These are phyloP conservation scores for Beris chalybata DNA, from an alignment of 2,888 invertebrate species.

Conservation along the genomic window DNA sequence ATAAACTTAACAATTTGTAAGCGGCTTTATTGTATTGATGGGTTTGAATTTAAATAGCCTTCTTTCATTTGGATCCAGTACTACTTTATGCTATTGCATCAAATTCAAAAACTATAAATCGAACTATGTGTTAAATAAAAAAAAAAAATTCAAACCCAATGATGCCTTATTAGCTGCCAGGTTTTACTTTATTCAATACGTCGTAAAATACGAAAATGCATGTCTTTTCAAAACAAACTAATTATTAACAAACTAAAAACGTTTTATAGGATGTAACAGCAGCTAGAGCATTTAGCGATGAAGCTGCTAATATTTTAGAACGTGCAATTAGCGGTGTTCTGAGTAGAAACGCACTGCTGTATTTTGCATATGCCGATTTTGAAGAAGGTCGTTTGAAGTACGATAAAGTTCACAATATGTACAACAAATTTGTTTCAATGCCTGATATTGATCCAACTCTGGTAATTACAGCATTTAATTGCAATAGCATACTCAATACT, in stretches of 20 bases:
- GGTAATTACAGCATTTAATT: slow-evolving; percentile 58
- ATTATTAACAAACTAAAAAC: slow-evolving; percentile 1
- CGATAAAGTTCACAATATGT: slow-evolving; percentile 94
- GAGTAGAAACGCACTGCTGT: slow-evolving; percentile 88
- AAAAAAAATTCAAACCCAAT: slow-evolving; percentile 47
- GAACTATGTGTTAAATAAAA: no score
- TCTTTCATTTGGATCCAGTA: background rate
- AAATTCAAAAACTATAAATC: background rate
- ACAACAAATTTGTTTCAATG: slow-evolving; percentile 86
- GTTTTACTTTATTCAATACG: slow-evolving; percentile 46
- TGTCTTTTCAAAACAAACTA: background rate
- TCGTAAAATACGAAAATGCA: background rate
- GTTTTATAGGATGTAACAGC: slow-evolving; percentile 82
- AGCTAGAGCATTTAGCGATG: slow-evolving; percentile 89
- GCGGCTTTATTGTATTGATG: slow-evolving; percentile 19
- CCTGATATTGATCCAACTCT: slow-evolving; percentile 93
- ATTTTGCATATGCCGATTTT: slow-evolving; percentile 98
- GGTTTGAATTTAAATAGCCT: slow-evolving; percentile 9
- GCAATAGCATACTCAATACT: no score
- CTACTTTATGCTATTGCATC: background rate
- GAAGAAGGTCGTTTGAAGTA: slow-evolving; percentile 96
- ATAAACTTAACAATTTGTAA: slow-evolving; percentile 9
- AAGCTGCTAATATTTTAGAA: slow-evolving; percentile 93
- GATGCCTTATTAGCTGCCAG: slow-evolving; percentile 47
- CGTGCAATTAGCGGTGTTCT: slow-evolving; percentile 87